A percentile compares a stretch with the other conserved stretches of the same genome.
phyloP scores from a whole-genome alignment of 2,113 vertebrate genomes.

The Mirounga angustirostris region DNA sequence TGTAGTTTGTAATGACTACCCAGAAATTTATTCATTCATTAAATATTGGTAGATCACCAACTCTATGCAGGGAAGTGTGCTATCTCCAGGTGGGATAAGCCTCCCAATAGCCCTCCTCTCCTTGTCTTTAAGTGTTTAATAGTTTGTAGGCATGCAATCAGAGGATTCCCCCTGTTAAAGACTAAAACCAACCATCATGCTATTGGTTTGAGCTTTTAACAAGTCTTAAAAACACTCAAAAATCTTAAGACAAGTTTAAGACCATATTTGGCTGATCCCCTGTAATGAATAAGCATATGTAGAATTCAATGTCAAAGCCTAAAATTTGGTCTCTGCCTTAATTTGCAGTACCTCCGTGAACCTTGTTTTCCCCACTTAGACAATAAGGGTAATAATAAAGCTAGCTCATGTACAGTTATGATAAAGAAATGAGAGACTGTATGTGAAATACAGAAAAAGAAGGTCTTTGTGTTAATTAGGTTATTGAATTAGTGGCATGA shows the following conservation, averaged over 20 bases:
- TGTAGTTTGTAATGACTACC: not conserved
- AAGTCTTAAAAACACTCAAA: not conserved
- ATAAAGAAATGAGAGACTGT: not conserved
- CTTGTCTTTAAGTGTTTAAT: not conserved
- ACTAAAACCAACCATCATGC: not conserved
- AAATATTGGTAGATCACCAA: not conserved
- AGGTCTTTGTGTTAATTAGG: not conserved
- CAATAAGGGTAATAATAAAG: not conserved
- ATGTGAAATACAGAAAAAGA: not conserved
- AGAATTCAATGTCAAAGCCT: not conserved
- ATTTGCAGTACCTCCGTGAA: not conserved
- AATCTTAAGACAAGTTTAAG: slow-evolving; percentile 44
- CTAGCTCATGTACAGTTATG: not conserved
- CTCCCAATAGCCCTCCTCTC: not conserved
- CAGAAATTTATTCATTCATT: not conserved
- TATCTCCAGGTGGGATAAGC: not conserved
- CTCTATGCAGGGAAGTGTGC: not conserved
- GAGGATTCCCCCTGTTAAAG: not conserved
- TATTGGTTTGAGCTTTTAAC: slow-evolving; percentile 1
- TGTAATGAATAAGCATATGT: not conserved
- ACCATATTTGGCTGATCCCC: not conserved
- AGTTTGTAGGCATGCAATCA: not conserved
- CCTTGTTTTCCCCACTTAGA: not conserved
- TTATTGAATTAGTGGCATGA: not conserved
- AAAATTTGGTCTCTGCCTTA: not conserved